Conservation (phyloP, 1,140 invertebrate genomes). For the Drosophila nebulosa region DNA sequence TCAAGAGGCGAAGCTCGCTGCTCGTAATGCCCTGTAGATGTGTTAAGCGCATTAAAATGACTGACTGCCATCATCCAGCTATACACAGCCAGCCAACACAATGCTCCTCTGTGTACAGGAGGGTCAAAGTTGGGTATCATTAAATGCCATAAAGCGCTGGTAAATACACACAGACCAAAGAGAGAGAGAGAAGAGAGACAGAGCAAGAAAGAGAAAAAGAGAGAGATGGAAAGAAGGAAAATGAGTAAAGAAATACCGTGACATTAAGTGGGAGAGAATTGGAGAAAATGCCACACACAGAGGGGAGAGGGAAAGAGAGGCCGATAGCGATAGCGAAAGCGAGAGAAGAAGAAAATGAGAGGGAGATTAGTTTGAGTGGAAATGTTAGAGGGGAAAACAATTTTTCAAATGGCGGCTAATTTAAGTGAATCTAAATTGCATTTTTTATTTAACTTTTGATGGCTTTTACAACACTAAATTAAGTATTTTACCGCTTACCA, state of each 20-base stretch:
- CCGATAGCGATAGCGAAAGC: not conserved
- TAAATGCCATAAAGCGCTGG: conserved; percentile 6
- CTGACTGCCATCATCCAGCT: conserved; percentile 36
- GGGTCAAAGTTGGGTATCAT: not conserved
- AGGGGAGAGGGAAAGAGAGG: not conserved
- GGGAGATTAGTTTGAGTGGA: not conserved
- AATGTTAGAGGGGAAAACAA: not conserved
- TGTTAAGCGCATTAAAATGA: conserved; percentile 53
- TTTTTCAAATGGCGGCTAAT: not conserved
- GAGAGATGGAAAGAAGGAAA: not conserved
- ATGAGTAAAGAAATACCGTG: not conserved
- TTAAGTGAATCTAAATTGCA: not conserved
- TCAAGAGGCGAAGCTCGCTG: conserved; percentile 31
- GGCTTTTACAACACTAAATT: not conserved
- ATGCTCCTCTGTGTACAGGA: conserved; percentile 6
- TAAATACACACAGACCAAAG: not conserved
- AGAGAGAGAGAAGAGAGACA: not conserved
- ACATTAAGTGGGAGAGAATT: not conserved
- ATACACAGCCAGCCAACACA: too few species aligned
- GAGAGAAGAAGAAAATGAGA: not conserved
- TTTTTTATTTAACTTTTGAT: not conserved
- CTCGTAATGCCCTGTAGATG: conserved; percentile 36
- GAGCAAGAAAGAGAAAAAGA: not conserved
- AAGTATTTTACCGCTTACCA: not conserved
- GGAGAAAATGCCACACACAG: not conserved